phyloP scores from a whole-genome alignment of 2,113 vertebrate species.

The Alligator mississippiensis region DNA sequence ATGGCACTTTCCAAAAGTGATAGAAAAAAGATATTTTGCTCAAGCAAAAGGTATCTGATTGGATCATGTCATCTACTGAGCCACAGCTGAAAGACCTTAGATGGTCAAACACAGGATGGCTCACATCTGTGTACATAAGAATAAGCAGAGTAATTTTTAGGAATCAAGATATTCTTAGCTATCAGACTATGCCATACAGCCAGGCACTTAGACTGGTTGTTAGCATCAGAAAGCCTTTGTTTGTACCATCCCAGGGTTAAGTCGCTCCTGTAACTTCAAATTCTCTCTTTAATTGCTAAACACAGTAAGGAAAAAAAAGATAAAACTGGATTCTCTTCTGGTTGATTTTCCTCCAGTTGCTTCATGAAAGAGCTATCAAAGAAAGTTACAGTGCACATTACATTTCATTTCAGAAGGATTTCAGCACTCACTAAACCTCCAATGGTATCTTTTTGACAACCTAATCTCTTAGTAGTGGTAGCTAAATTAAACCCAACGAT shows the following conservation, averaged over 20 bases:
- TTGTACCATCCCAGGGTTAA: not conserved
- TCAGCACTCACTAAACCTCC: constrained; percentile 64
- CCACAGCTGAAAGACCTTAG: not conserved
- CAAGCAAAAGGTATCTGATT: not conserved
- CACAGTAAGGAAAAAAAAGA: not conserved
- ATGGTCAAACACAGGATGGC: not conserved
- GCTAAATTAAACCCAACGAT: constrained; percentile 69
- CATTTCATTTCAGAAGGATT: constrained; percentile 65
- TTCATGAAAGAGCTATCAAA: constrained; percentile 61
- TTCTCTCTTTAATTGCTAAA: not conserved
- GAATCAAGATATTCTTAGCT: not conserved
- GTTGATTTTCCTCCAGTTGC: constrained; percentile 47
- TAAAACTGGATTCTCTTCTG: not conserved
- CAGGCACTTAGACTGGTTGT: not conserved
- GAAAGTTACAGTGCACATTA: constrained; percentile 51
- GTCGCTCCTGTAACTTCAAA: not conserved
- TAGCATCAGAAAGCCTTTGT: not conserved
- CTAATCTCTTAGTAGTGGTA: constrained; percentile 61
- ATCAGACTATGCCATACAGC: not conserved
- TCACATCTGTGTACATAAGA: not conserved
- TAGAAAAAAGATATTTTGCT: not conserved
- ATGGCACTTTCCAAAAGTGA: not conserved
- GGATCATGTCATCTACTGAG: not conserved
- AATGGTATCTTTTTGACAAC: constrained; percentile 59
- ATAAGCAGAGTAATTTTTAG: not conserved